These are phyloP conservation scores for Triplophysa bombifrons DNA, from an alignment of 2,797 vertebrate genomes.

Conservation along the genomic window DNA sequence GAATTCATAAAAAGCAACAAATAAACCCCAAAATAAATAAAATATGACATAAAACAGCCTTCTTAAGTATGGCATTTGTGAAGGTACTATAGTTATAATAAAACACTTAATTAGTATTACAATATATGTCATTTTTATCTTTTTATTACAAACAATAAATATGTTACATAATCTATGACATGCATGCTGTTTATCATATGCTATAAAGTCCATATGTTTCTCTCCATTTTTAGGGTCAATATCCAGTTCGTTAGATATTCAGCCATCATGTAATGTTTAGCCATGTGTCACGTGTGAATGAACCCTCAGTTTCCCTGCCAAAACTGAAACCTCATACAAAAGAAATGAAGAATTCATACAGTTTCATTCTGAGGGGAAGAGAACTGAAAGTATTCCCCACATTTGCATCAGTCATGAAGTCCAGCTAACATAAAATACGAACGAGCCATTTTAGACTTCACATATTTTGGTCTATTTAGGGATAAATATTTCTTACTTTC, in stretches of 20 bases:
- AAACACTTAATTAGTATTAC: neutral
- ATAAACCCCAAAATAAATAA: neutral
- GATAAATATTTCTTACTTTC: neutral
- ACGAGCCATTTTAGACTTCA: neutral
- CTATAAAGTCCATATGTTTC: neutral
- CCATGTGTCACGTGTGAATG: conserved; percentile 2
- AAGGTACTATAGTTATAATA: neutral
- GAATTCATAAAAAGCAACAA: neutral
- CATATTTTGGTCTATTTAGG: neutral
- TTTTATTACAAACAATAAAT: conserved; percentile 6
- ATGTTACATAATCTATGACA: neutral
- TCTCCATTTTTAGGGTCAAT: neutral
- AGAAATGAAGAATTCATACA: conserved; percentile 15
- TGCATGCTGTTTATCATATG: neutral
- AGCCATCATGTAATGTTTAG: neutral
- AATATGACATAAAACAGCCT: too few relatives aligned
- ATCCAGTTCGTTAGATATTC: conserved; percentile 2
- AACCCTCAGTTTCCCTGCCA: neutral
- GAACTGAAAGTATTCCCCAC: conserved; percentile 36
- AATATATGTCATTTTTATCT: neutral
- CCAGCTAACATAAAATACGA: neutral
- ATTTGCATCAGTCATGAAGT: conserved; percentile 21
- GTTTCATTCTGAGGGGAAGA: conserved; percentile 37
- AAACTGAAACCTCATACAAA: neutral
- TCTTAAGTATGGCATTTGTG: neutral